phyloP scores from a whole-genome alignment of 1,140 invertebrate species.

The Campoletis sonorensis region DNA sequence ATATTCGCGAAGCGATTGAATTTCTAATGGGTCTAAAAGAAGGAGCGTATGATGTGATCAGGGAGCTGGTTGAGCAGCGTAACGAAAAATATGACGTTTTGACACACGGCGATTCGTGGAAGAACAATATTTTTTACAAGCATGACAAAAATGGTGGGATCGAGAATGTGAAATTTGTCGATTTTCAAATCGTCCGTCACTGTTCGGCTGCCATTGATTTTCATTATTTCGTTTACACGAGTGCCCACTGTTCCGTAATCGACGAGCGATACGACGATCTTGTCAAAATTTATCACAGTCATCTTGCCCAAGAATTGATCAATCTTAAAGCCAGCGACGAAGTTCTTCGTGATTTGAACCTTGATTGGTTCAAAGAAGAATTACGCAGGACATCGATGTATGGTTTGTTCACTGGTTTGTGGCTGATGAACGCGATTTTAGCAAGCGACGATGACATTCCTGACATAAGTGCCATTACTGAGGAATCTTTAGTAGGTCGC shows the following conservation, averaged over 20 bases:
- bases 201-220: constrained; percentile 65
- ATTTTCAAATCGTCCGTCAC: constrained; percentile 70
- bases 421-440: constrained; percentile 58
- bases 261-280: constrained; percentile 63
- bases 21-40: constrained; percentile 39
- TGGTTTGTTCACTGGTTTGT: constrained; percentile 60
- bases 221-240: constrained; percentile 69
- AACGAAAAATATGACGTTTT: constrained; percentile 62
- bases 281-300: constrained; percentile 63
- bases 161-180: constrained; percentile 64
- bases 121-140: constrained; percentile 71
- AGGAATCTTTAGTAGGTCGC: constrained; percentile 14
- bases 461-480: constrained; percentile 39
- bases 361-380: constrained; percentile 61
- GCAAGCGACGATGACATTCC: constrained; percentile 50
- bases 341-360: constrained; percentile 19
- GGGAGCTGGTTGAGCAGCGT: constrained; percentile 30
- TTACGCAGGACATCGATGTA: constrained; percentile 58
- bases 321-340: not conserved
- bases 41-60: constrained; percentile 46
- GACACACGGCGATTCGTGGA: constrained; percentile 73
- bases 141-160: constrained; percentile 55
- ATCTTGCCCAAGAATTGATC: constrained; percentile 55
- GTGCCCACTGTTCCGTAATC: constrained; percentile 60
- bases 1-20: not conserved